Base-by-base conservation (phyloP, 1,140 invertebrate genomes). In the Drosophila tsacasi region DNA sequence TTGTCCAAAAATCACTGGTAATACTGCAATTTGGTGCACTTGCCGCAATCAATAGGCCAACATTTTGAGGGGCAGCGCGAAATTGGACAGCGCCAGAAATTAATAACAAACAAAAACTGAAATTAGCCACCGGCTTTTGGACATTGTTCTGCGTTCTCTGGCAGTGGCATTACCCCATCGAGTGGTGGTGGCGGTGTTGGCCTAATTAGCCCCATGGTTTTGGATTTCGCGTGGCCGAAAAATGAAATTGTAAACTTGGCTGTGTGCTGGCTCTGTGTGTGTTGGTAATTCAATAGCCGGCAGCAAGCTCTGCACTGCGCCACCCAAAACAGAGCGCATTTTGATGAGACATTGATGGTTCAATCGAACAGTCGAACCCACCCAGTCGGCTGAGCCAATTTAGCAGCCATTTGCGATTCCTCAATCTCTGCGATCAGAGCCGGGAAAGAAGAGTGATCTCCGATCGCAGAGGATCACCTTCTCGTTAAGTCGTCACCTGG, bases 291-390 rank as follows among this genome's bases (percentile, higher is more conserved):
- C 21, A 73, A 73, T 73, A 73, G 69, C 69, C 27, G 27, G 54
- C 46, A 46, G 57, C 27, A 19, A 25, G 23, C 15, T 49, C 30
- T 40, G 23, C 60, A 23, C 27, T 52, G 49, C 42, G 69, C 69
- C 71, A 74, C 71, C 69, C 71, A 74, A 67, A 73, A 35, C 46
- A 47, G 62, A 67, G 62, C 47, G 37, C 72, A 74, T 79, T 77
- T 85, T 91, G 86, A 91, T 76, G 84, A 90, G 84, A 89, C 85
- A 91, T 91, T 89, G 85, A 89, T 89, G 85, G 85, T 89, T 89
- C 85, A 89, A 89, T 89, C 85, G 64, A 68, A 58, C 73, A 35
- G 68, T 74, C 71, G 58, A 57, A 87, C 77, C 84, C 84, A 87
- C 84, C 84, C 84, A 84, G 74, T 66, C 65, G 58, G 84, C 39